Evolutionary conservation across 2,797 vertebrate species (phyloP), one percentile per base, ranked within the genome.

Genomic region (Megalops cyprinoides): DNA sequence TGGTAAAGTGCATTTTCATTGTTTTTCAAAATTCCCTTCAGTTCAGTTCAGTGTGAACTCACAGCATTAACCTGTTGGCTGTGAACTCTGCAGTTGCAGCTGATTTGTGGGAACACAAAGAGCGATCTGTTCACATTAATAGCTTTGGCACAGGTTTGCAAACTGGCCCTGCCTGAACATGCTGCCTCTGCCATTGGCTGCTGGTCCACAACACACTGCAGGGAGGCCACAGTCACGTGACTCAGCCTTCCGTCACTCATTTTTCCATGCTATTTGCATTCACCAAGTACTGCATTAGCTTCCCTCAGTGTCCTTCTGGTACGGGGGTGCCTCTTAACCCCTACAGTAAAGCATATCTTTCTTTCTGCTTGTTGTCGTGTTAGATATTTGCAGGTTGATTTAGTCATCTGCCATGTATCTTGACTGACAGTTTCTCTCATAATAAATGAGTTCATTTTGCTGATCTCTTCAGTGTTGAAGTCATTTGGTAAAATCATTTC

Each of bases 161-260:
- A 67, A 7, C 49, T 6, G 2, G 51, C 31, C 25, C n/a, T 65
- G 44, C 6, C 46, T 18, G 14, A n/a, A 28, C 69, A 46, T 58
- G 53, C 69, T 39, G 46, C 37, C 5, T 20, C 9, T 75, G 74
- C 79, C 25, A 60, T 8, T 39, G 6, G 67, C 46, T 77, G 62
- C 77, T 74, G 78, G 78, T 74, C 65, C 74, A 31, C 14, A 62
- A 53, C 80, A 81, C 56, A 44, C 78, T 37, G 67, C 49, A 39
- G 60, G 25, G 77, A 77, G 89, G 84, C 89, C n/a, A 62, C 8
- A 87, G 69, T 87, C 90, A 89, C 89, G 90, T 91, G 90, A 92
- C 74, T 80, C 48, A 62, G 44, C 62, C n/a, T 37, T 49, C 46
- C 18, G 14, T 7, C 67, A 55, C 69, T 39, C 37, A 48, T 55